Conservation (phyloP, 1,140 invertebrate species). For the Hirudo medicinalis region DNA sequence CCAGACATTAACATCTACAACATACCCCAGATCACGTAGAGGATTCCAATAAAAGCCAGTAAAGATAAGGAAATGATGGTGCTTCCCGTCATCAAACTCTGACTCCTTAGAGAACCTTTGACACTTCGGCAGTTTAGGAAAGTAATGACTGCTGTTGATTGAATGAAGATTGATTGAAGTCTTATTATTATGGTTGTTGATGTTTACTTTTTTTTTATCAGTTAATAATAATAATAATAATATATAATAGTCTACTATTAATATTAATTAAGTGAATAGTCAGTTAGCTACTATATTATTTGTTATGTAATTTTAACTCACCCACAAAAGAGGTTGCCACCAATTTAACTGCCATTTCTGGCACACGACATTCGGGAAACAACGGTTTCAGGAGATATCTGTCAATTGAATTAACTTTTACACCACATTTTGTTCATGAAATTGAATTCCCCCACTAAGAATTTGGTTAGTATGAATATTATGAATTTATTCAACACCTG, state of each 20-base stretch:
- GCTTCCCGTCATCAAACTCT: conserved; percentile 4
- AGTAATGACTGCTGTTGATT: neutral
- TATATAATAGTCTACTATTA: too few species aligned
- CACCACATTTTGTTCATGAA: too few species aligned
- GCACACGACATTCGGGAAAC: conserved; percentile 30
- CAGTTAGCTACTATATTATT: too few species aligned
- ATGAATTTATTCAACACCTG: too few species aligned
- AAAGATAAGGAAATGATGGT: neutral
- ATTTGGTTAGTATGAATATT: too few species aligned
- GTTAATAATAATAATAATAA: too few species aligned
- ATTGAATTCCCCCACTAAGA: too few species aligned
- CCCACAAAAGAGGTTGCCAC: neutral
- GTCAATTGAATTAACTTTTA: neutral
- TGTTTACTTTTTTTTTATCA: too few species aligned
- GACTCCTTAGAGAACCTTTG: conserved; percentile 9
- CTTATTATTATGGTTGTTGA: too few species aligned
- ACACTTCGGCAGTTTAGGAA: conserved; percentile 13
- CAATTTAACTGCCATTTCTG: neutral
- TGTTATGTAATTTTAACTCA: neutral
- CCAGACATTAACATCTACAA: too few species aligned
- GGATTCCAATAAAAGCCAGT: neutral
- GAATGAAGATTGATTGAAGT: neutral
- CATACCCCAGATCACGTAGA: conserved; percentile 1
- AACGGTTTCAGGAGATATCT: conserved; percentile 38
- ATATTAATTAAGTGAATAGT: too few species aligned